Percentiles rank a stretch among this genome's conserved stretches.
phyloP scores from a whole-genome alignment of 2,888 invertebrate species.

The Hirtodrosophila confusa region DNA sequence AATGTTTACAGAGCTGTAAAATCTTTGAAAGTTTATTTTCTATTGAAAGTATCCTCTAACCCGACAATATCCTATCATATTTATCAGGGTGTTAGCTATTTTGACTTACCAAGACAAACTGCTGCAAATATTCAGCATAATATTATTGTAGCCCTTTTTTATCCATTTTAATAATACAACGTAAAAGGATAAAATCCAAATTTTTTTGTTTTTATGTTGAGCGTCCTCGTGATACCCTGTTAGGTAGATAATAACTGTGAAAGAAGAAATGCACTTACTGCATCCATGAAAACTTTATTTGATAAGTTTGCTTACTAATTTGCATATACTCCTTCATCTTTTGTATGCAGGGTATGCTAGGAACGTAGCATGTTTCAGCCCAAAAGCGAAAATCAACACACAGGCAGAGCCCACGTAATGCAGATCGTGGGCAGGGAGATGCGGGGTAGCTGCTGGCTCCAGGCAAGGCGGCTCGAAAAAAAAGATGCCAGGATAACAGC shows the following conservation, averaged over 20 bases:
- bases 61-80: too few relatives aligned
- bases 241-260: neutral
- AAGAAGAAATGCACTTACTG: neutral
- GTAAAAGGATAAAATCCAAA: neutral
- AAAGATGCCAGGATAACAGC: too few relatives aligned
- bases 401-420: conserved; percentile 15
- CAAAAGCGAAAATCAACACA: conserved; percentile 62
- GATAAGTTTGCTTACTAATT: neutral
- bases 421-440: conserved; percentile 14
- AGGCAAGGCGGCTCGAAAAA: conserved; percentile 39
- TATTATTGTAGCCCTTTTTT: too few relatives aligned
- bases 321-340: neutral
- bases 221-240: conserved; percentile 13
- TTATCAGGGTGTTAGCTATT: too few relatives aligned
- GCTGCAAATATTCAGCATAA: too few relatives aligned
- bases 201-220: too few relatives aligned
- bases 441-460: conserved; percentile 31
- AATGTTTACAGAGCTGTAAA: too few relatives aligned
- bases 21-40: too few relatives aligned
- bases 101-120: too few relatives aligned
- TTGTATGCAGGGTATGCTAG: conserved; percentile 11
- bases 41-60: too few relatives aligned
- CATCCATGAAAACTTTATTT: too few relatives aligned
- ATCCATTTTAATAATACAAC: neutral
- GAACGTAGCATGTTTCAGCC: conserved; percentile 39